Conservation (phyloP, 1,140 invertebrate genomes). For the Gonioctena quinquepunctata region DNA sequence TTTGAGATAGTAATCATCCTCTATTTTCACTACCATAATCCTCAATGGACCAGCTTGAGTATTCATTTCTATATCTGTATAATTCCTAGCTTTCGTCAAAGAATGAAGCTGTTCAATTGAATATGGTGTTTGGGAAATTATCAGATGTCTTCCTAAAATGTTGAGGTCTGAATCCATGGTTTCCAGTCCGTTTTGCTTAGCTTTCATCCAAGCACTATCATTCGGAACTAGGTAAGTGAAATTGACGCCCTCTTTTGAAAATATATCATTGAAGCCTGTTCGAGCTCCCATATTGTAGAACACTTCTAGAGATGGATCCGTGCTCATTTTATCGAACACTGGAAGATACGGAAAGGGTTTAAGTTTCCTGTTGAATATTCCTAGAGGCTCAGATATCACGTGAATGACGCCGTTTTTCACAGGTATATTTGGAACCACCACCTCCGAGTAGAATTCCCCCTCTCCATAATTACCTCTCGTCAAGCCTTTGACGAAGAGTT, state of each 20-base stretch:
- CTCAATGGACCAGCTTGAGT: conserved; percentile 13
- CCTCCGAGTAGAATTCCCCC: conserved; percentile 4
- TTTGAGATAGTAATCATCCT: conserved; percentile 26
- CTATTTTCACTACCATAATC: conserved; percentile 13
- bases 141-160: conserved; percentile 32
- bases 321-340: conserved; percentile 29
- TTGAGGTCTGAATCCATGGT: conserved; percentile 1
- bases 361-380: conserved; percentile 21
- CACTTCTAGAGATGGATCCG: conserved; percentile 28
- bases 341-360: conserved; percentile 37
- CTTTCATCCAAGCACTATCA: conserved; percentile 31
- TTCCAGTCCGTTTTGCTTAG: conserved; percentile 9
- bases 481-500: conserved; percentile 71
- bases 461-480: neutral
- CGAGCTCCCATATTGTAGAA: conserved; percentile 20
- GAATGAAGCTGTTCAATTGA: conserved; percentile 33
- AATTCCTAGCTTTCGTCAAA: conserved; percentile 21
- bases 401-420: conserved; percentile 89
- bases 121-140: conserved; percentile 30
- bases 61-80: conserved; percentile 24
- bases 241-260: conserved; percentile 16
- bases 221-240: conserved; percentile 39
- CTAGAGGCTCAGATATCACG: conserved; percentile 67
- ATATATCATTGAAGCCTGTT: conserved; percentile 27
- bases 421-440: conserved; percentile 81